Conservation (phyloP, 2,113 vertebrate species). For the Amia ocellicauda region DNA sequence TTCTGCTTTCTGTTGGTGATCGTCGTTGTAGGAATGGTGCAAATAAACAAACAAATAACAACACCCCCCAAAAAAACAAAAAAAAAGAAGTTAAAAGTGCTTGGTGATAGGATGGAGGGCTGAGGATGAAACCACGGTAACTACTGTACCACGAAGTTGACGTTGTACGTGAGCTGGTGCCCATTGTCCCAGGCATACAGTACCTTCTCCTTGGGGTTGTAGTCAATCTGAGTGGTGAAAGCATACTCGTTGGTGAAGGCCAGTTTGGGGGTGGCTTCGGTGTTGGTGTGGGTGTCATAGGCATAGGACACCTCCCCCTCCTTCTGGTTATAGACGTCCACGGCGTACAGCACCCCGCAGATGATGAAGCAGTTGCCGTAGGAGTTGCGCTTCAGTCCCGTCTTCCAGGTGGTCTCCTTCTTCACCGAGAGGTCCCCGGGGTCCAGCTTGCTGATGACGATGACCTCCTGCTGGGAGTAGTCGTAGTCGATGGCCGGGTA, state of each 20-base stretch:
- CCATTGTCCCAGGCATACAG: constrained; percentile 97
- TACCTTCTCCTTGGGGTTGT: constrained; percentile 92
- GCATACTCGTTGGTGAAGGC: constrained; percentile 82
- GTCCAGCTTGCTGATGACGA: constrained; percentile 86
- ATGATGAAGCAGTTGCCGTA: constrained; percentile 97
- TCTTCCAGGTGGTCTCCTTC: constrained; percentile 91
- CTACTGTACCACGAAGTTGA: constrained; percentile 81
- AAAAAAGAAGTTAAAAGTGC: constrained; percentile 38
- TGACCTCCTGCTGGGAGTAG: constrained; percentile 84
- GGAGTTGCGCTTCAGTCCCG: constrained; percentile 78
- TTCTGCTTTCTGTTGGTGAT: too few relatives aligned
- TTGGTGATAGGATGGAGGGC: constrained; percentile 41
- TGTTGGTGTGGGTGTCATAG: constrained; percentile 91
- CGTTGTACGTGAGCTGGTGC: constrained; percentile 85
- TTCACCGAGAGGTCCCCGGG: constrained; percentile 82
- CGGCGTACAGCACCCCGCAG: constrained; percentile 89
- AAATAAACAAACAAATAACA: too few relatives aligned
- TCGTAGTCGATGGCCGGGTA: constrained; percentile 83
- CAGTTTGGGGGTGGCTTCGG: constrained; percentile 79
- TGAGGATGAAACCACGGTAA: constrained; percentile 38
- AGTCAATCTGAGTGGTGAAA: constrained; percentile 93
- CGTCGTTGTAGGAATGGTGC: too few relatives aligned
- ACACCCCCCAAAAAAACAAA: background rate
- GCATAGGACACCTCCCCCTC: constrained; percentile 88
- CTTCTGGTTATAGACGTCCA: constrained; percentile 83